Evolutionary conservation across 1,140 invertebrate genomes (phyloP).

Genomic region (Heliconius nattereri): DNA sequence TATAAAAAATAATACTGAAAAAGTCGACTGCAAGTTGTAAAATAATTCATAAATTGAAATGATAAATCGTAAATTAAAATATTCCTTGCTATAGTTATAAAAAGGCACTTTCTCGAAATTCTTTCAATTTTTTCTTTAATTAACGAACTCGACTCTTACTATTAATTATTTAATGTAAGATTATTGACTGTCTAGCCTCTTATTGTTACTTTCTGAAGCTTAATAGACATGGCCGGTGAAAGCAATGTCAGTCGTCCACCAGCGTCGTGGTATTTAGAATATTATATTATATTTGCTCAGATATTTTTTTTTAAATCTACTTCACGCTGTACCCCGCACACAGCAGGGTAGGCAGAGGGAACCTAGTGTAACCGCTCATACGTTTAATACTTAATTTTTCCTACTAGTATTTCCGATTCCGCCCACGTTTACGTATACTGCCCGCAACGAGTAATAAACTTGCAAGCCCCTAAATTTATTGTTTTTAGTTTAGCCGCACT

Average conservation of each 20-base stretch:
- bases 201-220: background rate
- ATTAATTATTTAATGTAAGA: background rate
- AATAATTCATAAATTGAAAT: too few species aligned
- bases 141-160: background rate
- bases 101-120: background rate
- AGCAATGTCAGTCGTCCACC: too few species aligned
- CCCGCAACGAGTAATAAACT: conserved; percentile 16
- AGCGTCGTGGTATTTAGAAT: too few species aligned
- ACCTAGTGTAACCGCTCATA: background rate
- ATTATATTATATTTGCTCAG: too few species aligned
- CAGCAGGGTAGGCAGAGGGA: too few species aligned
- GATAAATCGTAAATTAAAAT: too few species aligned
- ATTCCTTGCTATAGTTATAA: background rate
- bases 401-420: background rate
- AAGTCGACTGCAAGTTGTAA: too few species aligned
- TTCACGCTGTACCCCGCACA: too few species aligned
- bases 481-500: background rate
- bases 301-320: too few species aligned
- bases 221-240: background rate
- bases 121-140: background rate
- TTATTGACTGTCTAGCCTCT: background rate
- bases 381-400: background rate
- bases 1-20: too few species aligned
- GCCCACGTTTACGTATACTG: conserved; percentile 9
- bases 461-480: conserved; percentile 23